Conservation (phyloP, 2,113 vertebrate genomes). For the Psephotus haematonotus region DNA sequence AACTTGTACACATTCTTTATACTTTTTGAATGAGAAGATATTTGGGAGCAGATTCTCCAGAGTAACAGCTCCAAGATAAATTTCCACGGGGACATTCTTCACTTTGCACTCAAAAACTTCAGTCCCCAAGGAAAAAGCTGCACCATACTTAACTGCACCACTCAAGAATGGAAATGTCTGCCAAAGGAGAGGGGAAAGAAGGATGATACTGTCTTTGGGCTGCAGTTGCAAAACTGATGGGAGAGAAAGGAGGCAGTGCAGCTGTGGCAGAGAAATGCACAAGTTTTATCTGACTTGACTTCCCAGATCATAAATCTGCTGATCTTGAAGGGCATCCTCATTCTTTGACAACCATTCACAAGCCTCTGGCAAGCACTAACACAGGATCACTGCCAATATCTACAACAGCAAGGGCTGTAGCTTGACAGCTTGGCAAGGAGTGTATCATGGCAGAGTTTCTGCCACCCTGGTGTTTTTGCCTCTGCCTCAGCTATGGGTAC, state of each 20-base stretch:
- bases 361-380: neutral
- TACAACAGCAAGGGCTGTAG: neutral
- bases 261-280: neutral
- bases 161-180: neutral
- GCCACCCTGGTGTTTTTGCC: neutral
- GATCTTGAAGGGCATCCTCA: neutral
- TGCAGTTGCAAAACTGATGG: neutral
- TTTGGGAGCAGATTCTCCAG: neutral
- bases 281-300: neutral
- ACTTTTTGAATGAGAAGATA: neutral
- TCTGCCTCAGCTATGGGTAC: neutral
- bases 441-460: neutral
- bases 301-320: neutral
- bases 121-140: neutral
- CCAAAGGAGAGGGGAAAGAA: neutral
- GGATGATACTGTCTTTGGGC: neutral
- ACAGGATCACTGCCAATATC: neutral
- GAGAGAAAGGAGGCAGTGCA: neutral
- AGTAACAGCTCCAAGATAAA: neutral
- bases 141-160: neutral
- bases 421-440: neutral
- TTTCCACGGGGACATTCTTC: neutral
- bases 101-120: neutral
- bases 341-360: neutral
- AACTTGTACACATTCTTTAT: neutral